Evolutionary conservation across 2,113 vertebrate genomes (phyloP).

Genomic region (Mormyrus iriodes): DNA sequence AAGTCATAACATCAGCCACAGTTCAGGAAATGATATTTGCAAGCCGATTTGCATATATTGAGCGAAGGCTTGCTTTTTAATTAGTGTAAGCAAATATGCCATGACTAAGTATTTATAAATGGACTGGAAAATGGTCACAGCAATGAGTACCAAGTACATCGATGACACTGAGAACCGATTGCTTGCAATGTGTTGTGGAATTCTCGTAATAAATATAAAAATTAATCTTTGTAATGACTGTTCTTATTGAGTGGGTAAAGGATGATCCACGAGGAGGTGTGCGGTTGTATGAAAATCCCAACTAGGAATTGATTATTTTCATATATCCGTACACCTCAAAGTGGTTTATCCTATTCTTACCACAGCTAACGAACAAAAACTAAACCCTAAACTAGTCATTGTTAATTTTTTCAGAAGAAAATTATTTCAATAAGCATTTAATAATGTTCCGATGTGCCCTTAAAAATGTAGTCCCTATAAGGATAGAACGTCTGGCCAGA

Average conservation of each 20-base stretch:
- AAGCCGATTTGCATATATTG: not conserved
- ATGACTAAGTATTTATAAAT: not conserved
- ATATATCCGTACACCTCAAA: not conserved
- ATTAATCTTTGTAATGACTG: not conserved
- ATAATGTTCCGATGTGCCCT: not conserved
- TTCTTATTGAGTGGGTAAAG: not conserved
- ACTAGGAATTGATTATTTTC: not conserved
- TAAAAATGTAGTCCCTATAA: not conserved
- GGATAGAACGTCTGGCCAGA: not conserved
- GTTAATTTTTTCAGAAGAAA: not conserved
- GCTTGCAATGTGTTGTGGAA: not conserved
- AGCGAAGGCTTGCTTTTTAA: not conserved
- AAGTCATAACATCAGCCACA: not conserved
- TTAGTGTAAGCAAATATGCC: not conserved
- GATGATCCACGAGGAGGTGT: not conserved
- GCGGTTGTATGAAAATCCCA: not conserved
- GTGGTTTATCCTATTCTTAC: not conserved
- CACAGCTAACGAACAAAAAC: not conserved
- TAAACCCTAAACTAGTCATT: not conserved
- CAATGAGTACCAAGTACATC: not conserved
- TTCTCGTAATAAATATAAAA: not conserved
- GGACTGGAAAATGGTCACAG: not conserved
- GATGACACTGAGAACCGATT: not conserved
- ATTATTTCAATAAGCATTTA: not conserved
- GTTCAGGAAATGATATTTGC: not conserved